Evolutionary conservation across 2,888 invertebrate species (phyloP), one percentile per base, ranked within the genome.

Genomic region (Brenthis ino): DNA sequence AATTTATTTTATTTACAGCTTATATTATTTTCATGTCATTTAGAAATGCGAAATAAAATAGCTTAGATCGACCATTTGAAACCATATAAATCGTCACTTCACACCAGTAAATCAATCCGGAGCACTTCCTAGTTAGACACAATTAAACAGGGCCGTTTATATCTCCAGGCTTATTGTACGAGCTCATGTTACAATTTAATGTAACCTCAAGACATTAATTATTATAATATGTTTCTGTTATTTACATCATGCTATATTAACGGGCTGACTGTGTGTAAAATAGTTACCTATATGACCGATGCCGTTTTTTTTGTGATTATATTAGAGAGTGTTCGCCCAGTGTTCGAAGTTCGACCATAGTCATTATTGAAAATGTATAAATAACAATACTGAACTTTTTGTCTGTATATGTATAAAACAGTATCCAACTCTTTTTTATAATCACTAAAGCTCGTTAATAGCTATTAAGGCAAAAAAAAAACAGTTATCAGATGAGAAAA

Each of bases 91-190:
- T 70, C 48, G 51, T 55, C 37, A 67, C 50, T 53, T 50, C n/a
- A 61, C 33, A 56, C 37, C 57, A 20, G 66, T 73, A 72, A 73
- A 72, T 72, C 73, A 73, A 65, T 68, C 70, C 63, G 37, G 58
- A 63, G 53, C 53, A 65, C 72, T 74, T 74, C 73, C 73, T 72
- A 56, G 72, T 70, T 72, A 69, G 64, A 50, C 63, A 60, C 67
- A 64, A 74, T 64, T 67, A 67, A 67, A 66, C 20, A 56, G 0
- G 16, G 43, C 20, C 55, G 24, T 64, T 70, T 67, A 70, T 33
- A 60, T 28, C 58, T 14, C 58, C 24, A 60, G n/a, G 24, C 28
- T 28, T 60, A 37, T n/a, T 37, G 54, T 33, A 37, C 6, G 16
- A 28, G 60, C 24, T 58, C 13, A 14, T 60, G n/a, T 47, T 28